A percentile compares a stretch with the other conserved stretches of the same genome.
Conservation (phyloP, 2,797 vertebrate species). For the Thamnophis elegans region DNA sequence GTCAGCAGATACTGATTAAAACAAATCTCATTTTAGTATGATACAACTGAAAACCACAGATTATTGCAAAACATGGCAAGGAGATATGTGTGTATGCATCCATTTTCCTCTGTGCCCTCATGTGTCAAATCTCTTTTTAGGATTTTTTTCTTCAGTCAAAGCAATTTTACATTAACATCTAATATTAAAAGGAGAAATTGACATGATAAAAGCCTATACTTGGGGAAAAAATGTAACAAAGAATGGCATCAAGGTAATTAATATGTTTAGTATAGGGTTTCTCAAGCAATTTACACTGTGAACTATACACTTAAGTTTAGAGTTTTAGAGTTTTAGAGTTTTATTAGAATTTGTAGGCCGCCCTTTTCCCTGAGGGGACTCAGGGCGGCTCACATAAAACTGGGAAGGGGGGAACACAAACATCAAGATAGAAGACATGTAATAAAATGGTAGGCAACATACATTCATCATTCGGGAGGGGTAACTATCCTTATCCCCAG, state of each 20-base stretch:
- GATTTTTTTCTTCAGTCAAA: neutral
- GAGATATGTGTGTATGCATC: neutral
- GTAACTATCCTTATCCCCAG: too few species aligned
- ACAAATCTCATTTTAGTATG: neutral
- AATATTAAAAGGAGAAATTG: neutral
- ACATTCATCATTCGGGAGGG: too few species aligned
- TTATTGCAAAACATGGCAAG: neutral
- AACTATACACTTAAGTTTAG: neutral
- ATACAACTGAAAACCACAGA: neutral
- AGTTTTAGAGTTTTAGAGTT: too few species aligned
- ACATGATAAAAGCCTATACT: neutral
- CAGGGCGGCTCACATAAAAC: too few species aligned
- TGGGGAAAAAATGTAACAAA: neutral
- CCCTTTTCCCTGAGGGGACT: too few species aligned
- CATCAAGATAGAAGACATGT: too few species aligned
- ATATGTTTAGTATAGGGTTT: neutral
- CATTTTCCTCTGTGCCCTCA: neutral
- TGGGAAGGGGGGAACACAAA: too few species aligned
- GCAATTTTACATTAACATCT: neutral
- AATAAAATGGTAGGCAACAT: too few species aligned
- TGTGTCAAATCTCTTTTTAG: neutral
- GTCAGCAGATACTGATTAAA: neutral
- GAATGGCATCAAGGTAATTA: neutral
- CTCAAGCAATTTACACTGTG: neutral
- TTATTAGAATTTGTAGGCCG: too few species aligned